phyloP scores from a whole-genome alignment of 2,888 invertebrate species.

The Gymnosoma rotundatum region DNA sequence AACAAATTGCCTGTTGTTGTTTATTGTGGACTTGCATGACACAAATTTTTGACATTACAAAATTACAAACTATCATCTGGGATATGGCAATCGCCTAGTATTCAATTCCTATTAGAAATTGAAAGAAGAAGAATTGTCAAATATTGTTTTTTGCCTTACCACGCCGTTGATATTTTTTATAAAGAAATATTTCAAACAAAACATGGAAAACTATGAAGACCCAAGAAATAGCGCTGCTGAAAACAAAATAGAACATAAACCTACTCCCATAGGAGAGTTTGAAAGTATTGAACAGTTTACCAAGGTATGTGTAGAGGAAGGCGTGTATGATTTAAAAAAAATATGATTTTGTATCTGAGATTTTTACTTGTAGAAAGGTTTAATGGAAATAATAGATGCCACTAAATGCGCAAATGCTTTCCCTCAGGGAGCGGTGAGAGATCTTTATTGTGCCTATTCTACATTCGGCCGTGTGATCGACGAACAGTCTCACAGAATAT shows the following conservation, averaged over 20 bases:
- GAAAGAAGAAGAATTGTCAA: conserved; percentile 29
- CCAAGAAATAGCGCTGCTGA: background rate
- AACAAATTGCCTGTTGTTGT: no score
- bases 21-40: no score
- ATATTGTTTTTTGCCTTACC: background rate
- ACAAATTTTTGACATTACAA: no score
- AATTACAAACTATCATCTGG: no score
- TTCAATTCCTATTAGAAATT: no score
- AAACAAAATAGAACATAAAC: conserved; percentile 32
- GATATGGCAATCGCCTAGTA: no score
- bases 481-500: conserved; percentile 85
- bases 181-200: background rate
- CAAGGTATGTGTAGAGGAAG: conserved; percentile 74
- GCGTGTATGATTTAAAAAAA: background rate
- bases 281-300: conserved; percentile 76
- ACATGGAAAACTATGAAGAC: conserved; percentile 27
- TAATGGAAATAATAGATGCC: conserved; percentile 86
- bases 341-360: background rate
- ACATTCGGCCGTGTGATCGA: conserved; percentile 87
- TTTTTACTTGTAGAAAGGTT: conserved; percentile 82
- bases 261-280: conserved; percentile 63
- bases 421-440: conserved; percentile 88
- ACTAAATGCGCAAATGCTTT: conserved; percentile 88
- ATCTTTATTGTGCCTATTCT: conserved; percentile 89
- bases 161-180: conserved; percentile 11